Base-by-base conservation (phyloP, 1,140 invertebrate species). In the Phymorhynchus buccinoides region DNA sequence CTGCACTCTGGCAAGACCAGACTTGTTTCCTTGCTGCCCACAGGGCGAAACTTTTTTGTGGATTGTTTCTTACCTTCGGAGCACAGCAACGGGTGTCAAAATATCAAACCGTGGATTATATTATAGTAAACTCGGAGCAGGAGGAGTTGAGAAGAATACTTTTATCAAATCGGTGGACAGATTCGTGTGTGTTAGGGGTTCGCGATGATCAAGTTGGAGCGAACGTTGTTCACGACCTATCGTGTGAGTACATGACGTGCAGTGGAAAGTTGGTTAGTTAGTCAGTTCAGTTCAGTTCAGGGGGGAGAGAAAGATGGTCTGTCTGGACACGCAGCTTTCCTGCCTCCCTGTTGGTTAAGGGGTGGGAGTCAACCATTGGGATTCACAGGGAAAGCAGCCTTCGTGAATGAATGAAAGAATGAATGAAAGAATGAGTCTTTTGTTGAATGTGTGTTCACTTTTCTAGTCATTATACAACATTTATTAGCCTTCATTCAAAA, bases 131-230 rank as follows among this genome's bases (percentile, higher is more conserved):
- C 48, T 52, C 12, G 48, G 48, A 18, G 48, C 12, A 14, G 48
- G 22, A 18, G 48, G 48, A 52, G 22, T 9, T 52, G 48, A 14
- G 48, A 52, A 52, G 48, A 18, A 9, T 52, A 52, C 48, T 18
- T 52, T 9, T 14, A 18, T 9, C 48, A 14, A 18, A 52, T 52
- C 12, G 48, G 12, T 52, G 48, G 48, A 14, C 48, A 52, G 48
- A 14, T 52, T 12, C 22, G n/a, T n/a, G n/a, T n/a, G 12, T 27
- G 14, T 62, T 0, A 27, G 22, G 80, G 82, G 86, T 87, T 84
- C 87, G 91, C 84, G 84, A 92, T 92, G 91, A 92, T 92, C 44
- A 92, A 92, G 82, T 88, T 92, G 89, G 91, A 92, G 82, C 90
- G 90, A 85, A 90, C 89, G 42, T 90, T 90, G 80, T 92, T 92